Evolutionary conservation across 1,140 invertebrate species (phyloP).

Genomic region (Hycleus phaleratus): DNA sequence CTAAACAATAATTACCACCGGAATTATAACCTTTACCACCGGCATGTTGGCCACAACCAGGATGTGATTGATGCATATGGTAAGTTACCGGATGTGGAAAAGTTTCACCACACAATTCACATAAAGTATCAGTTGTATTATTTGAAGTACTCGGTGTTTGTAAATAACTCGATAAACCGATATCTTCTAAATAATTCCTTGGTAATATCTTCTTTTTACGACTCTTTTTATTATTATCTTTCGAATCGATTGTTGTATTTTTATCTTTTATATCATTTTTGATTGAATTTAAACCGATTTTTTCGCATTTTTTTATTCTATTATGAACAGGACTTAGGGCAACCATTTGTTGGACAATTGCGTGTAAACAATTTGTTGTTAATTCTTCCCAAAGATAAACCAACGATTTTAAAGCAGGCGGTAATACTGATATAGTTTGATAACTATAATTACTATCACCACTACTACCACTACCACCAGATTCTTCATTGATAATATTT

Average conservation of each 20-base stretch:
- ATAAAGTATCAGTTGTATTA: slow-evolving; percentile 51
- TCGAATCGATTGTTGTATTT: slow-evolving; percentile 40
- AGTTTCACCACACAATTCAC: slow-evolving; percentile 79
- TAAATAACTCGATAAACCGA: slow-evolving; percentile 28
- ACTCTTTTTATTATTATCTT: slow-evolving; percentile 47
- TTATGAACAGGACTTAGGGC: slow-evolving; percentile 44
- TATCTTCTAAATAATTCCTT: slow-evolving; percentile 39
- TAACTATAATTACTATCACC: slow-evolving; percentile 27
- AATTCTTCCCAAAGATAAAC: slow-evolving; percentile 86
- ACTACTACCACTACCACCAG: not conserved
- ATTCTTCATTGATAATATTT: slow-evolving; percentile 53
- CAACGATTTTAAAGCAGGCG: slow-evolving; percentile 75
- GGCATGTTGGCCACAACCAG: slow-evolving; percentile 82
- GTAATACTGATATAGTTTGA: slow-evolving; percentile 64
- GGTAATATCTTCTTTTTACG: slow-evolving; percentile 49
- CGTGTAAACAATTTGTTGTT: slow-evolving; percentile 59
- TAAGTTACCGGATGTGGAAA: slow-evolving; percentile 78
- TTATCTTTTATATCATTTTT: slow-evolving; percentile 41
- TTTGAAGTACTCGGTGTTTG: slow-evolving; percentile 27
- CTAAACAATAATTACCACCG: slow-evolving; percentile 73
- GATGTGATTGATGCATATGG: slow-evolving; percentile 84
- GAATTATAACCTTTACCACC: slow-evolving; percentile 83
- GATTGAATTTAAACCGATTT: slow-evolving; percentile 36
- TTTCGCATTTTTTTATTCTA: slow-evolving; percentile 41
- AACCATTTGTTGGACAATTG: slow-evolving; percentile 52